These are phyloP conservation scores for Paramisgurnus dabryanus DNA, from an alignment of 2,113 vertebrate species.

Conservation along the genomic window DNA sequence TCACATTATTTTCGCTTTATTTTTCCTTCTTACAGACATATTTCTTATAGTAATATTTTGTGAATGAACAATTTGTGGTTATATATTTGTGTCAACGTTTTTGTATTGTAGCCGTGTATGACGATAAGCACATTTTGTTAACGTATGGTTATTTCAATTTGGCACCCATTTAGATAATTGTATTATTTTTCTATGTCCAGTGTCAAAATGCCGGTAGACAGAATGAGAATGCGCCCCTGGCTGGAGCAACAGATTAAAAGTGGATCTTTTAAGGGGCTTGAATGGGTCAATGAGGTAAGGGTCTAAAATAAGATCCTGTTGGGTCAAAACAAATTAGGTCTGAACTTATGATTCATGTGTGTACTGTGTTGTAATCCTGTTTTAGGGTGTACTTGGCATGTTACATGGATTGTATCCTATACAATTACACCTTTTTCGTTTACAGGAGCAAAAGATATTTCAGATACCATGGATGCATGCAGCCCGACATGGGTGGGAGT, in stretches of 20 bases:
- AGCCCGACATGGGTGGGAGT: conserved; percentile 86
- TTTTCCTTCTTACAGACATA: not conserved
- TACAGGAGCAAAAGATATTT: conserved; percentile 86
- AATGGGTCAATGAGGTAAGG: conserved; percentile 85
- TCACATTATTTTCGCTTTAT: not conserved
- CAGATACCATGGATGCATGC: conserved; percentile 93
- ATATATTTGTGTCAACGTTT: not conserved
- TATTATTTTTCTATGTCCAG: not conserved
- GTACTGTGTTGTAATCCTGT: not conserved
- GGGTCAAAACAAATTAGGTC: not conserved
- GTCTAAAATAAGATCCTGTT: too few species aligned
- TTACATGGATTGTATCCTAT: not conserved
- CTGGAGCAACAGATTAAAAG: conserved; percentile 87
- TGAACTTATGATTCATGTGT: not conserved
- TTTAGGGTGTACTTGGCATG: not conserved
- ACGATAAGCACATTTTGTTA: too few species aligned
- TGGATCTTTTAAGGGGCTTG: conserved; percentile 80
- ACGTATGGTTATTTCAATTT: too few species aligned
- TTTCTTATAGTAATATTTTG: not conserved
- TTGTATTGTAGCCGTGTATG: too few species aligned
- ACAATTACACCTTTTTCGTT: conserved; percentile 30
- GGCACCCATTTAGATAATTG: too few species aligned
- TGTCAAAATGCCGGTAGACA: conserved; percentile 84
- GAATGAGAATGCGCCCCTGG: conserved; percentile 90
- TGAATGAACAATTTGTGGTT: not conserved